These are phyloP conservation scores for Mamestra brassicae DNA, from an alignment of 2,888 invertebrate species.

Conservation along the genomic window DNA sequence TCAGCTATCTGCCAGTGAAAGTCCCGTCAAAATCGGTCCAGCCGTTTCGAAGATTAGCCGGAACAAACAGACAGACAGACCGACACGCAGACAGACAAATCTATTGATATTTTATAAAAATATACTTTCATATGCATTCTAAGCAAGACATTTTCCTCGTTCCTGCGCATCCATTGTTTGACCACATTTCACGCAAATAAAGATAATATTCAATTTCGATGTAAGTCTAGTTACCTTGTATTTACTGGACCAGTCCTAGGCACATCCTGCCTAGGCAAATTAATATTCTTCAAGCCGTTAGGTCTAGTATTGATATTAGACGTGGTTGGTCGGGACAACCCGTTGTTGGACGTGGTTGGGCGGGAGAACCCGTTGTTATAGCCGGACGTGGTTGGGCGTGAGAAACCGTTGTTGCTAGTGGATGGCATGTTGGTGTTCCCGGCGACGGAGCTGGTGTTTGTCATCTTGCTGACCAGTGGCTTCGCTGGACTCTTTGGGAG, in stretches of 20 bases:
- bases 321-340: conserved; percentile 7
- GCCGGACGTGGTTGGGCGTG: conserved; percentile 15
- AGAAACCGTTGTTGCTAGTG: conserved; percentile 47
- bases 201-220: neutral
- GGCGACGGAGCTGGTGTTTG: conserved; percentile 14
- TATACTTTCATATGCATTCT: too few relatives aligned
- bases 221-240: conserved; percentile 31
- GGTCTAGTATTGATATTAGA: conserved; percentile 45
- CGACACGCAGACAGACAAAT: too few relatives aligned
- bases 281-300: conserved; percentile 60
- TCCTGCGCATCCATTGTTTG: too few relatives aligned
- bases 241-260: conserved; percentile 26
- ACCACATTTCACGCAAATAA: neutral
- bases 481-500: conserved; percentile 51
- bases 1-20: too few relatives aligned
- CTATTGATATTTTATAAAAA: too few relatives aligned
- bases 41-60: too few relatives aligned
- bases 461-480: conserved; percentile 36
- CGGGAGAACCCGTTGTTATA: conserved; percentile 29
- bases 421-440: conserved; percentile 47
- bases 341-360: conserved; percentile 36
- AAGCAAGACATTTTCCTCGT: too few relatives aligned
- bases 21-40: too few relatives aligned
- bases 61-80: too few relatives aligned
- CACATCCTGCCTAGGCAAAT: conserved; percentile 31